Percentiles rank a stretch among this genome's conserved stretches.
These are phyloP conservation scores for Cotesia glomerata DNA, from an alignment of 1,140 invertebrate species.

Conservation along the genomic window DNA sequence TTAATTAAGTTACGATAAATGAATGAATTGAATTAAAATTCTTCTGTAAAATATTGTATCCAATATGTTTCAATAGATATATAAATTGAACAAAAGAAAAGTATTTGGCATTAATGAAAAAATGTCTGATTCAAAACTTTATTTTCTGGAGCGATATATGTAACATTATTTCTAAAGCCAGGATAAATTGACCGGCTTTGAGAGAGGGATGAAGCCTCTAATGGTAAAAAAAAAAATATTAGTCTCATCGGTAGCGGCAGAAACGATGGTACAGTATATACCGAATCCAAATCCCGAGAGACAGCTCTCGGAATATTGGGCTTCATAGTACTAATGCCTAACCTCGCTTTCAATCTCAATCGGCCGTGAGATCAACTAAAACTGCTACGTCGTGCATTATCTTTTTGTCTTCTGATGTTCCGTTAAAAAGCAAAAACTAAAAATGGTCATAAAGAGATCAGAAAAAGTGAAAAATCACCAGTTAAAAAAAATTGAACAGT, in stretches of 20 bases:
- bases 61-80: too few species aligned
- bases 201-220: neutral
- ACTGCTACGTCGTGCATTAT: neutral
- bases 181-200: neutral
- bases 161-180: neutral
- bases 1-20: too few species aligned
- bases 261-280: neutral
- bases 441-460: neutral
- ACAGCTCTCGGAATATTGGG: constrained; percentile 8
- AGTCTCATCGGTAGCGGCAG: neutral
- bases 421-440: neutral
- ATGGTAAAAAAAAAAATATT: neutral
- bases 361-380: constrained; percentile 12
- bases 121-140: neutral
- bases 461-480: neutral
- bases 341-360: constrained; percentile 1
- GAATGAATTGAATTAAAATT: too few species aligned
- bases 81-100: too few species aligned
- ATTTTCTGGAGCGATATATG: neutral
- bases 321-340: constrained; percentile 13
- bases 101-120: neutral
- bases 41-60: too few species aligned
- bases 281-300: constrained; percentile 9
- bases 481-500: neutral
- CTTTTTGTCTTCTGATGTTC: neutral